Base-by-base conservation (phyloP, 1,140 invertebrate genomes). In the Glossosoma conforme region DNA sequence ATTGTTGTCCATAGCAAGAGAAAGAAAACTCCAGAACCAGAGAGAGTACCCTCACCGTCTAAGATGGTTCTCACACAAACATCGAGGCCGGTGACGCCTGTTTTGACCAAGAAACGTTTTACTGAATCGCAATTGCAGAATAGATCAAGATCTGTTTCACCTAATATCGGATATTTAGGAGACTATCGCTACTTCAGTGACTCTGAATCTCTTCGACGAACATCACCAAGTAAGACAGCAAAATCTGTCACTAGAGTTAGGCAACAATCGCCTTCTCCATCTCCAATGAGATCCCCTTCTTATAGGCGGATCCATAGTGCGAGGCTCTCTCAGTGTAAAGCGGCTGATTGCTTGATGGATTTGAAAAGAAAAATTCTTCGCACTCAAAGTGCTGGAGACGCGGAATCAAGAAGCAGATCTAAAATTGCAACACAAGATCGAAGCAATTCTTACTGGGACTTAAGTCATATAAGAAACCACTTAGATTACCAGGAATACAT, bases 401-500 rank as follows among this genome's bases (percentile, higher is more conserved):
- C 69, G 6, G 77, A 77, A 30, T 74, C 75, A 6, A 52, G 17
- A 24, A 30, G 38, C 5, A 52, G 13, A 42, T 24, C 14, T 9
- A 36, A 22, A 42, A 21, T 9, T 18, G 2, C 17, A 5, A 30
- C 13, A 19, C 22, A 36, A 3, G 51, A 65, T 0, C 65, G 68
- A 32, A 76, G 76, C 52, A 69, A 67, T 2, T 72, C 64, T 33
- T 79, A 72, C 0, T 48, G 77, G 2, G 65, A 67, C 49, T 54
- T 66, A 6, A 67, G 69, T 6, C 63, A 74, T 22, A 44, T 63
- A 2, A 70, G 52, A 38, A 65, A 70, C 59, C 74, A 79, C 64
- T 72, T 77, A 10, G 77, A 86, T 43, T 86, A 86, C 62, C 81
- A 83, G 54, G 77, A 78, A 44, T 89, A 89, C 57, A 77, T 89